Percentiles rank a stretch among this genome's conserved stretches.
Evolutionary conservation across 2,888 invertebrate species (phyloP).

Genomic region (Diadromus collaris): DNA sequence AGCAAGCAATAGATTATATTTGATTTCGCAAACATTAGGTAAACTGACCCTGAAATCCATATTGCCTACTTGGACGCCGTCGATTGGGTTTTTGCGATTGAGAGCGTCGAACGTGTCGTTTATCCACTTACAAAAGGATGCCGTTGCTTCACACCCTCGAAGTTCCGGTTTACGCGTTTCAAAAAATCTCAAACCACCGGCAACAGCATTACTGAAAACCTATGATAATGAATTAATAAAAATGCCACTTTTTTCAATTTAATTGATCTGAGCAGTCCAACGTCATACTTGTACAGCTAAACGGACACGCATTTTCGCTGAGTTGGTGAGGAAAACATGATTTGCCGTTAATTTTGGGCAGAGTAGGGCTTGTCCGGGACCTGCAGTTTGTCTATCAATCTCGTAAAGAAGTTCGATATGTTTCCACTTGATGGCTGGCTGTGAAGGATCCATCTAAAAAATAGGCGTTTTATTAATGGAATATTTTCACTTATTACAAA

Average conservation of each 20-base stretch:
- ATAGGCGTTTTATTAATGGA: no score
- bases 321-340: constrained; percentile 37
- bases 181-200: constrained; percentile 45
- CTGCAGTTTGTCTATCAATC: constrained; percentile 19
- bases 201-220: constrained; percentile 56
- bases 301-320: constrained; percentile 54
- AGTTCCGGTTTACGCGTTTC: constrained; percentile 42
- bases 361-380: constrained; percentile 29
- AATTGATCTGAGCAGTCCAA: constrained; percentile 6
- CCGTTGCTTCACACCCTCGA: constrained; percentile 42
- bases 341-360: constrained; percentile 40
- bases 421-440: constrained; percentile 42
- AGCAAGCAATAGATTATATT: no score
- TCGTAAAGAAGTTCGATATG: constrained; percentile 38
- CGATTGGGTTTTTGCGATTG: constrained; percentile 36
- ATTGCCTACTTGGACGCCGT: constrained; percentile 40
- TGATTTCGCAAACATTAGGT: no score
- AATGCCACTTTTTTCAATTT: no score
- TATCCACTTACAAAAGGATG: constrained; percentile 57
- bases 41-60: constrained; percentile 46
- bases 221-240: constrained; percentile 27
- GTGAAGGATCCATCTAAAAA: constrained; percentile 33
- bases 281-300: constrained; percentile 54
- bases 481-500: no score
- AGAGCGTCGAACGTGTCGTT: constrained; percentile 56